A percentile compares a stretch with the other conserved stretches of the same genome.
Evolutionary conservation across 2,797 vertebrate genomes (phyloP).

Genomic region (Tympanoctomys barrerae): DNA sequence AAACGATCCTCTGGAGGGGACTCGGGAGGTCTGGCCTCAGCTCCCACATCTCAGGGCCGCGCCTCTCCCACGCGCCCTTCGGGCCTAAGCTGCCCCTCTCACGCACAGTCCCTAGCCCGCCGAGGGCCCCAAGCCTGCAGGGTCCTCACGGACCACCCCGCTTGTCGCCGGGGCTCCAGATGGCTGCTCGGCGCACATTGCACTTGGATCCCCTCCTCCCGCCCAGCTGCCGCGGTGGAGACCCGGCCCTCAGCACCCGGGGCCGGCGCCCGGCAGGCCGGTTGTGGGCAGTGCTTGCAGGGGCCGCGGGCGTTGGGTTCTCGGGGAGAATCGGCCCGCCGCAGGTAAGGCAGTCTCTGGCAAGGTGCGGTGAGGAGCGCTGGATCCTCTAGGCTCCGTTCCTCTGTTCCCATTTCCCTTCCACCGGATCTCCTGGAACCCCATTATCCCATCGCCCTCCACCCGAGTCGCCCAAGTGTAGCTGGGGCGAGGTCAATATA

Average conservation of each 20-base stretch:
- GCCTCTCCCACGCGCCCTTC: not conserved
- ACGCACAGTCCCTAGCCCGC: not conserved
- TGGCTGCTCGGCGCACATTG: conserved; percentile 57
- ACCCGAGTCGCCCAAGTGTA: too few species aligned
- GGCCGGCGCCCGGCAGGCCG: not conserved
- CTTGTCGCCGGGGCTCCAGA: conserved; percentile 76
- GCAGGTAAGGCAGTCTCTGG: conserved; percentile 33
- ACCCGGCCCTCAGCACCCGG: rapidly evolving
- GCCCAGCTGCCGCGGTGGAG: conserved; percentile 70
- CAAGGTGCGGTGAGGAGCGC: rapidly evolving
- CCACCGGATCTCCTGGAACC: not conserved
- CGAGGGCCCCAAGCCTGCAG: not conserved
- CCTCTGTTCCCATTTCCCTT: not conserved
- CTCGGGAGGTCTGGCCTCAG: not conserved
- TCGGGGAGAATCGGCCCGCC: not conserved
- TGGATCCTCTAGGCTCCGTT: rapidly evolving
- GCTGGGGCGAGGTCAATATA: rapidly evolving
- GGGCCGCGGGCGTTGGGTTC: not conserved
- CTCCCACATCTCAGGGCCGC: not conserved
- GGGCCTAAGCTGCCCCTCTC: not conserved
- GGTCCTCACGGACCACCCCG: not conserved
- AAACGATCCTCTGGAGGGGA: not conserved
- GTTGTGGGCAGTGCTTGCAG: not conserved
- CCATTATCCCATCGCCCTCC: not conserved
- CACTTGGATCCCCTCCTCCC: conserved; percentile 69